Base-by-base conservation (phyloP, 1,140 invertebrate species). In the Aphelenchoides besseyi region DNA sequence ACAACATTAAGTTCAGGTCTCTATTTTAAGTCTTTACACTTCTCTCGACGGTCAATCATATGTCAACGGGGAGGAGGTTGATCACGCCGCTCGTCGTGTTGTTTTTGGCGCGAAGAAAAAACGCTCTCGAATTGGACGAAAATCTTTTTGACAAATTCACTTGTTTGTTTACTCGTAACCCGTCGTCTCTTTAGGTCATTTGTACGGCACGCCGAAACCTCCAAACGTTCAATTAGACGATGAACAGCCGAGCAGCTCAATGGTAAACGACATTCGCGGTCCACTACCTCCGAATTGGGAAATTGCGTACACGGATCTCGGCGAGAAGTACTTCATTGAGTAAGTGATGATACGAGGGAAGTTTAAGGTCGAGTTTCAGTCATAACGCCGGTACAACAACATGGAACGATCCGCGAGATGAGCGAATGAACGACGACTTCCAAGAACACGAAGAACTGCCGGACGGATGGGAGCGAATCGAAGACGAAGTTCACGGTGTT, bases 321-420 rank as follows among this genome's bases (percentile, higher is more conserved):
- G 95, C 74, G 94, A 97, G 88, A 90, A 92, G 69, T 98, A 97
- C 87, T 98, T 96, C 83, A 97, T 98, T 79, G 94, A 98, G 94
- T 97, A 87, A 89, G 91, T 90, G 53, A 30, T 63, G 26, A 29
- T 29, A 18, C 12, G 12, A 66, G 35, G 3, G 32, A 75, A n/a
- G 26, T 18, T 48, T n/a, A n/a, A n/a, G n/a, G n/a, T n/a, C n/a
- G n/a, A n/a, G n/a, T 67, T 82, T 41, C 63, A 84, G 84, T 57
- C 84, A 83, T 63, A 84, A 82, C 64, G 79, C 75, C 30, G 79
- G 80, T 26, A 84, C 84, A 59, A 85, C 84, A 18, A 75, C 74
- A 48, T 84, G 80, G 83, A 72, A 84, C 26, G 84, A 85, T 72
- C 82, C 82, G 5, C 75, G 78, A 28, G 82, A 80, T 26, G 33